Percentiles rank a stretch among this genome's conserved stretches.
These are phyloP conservation scores for Sycophila texana DNA, from an alignment of 2,888 invertebrate genomes.

Conservation along the genomic window DNA sequence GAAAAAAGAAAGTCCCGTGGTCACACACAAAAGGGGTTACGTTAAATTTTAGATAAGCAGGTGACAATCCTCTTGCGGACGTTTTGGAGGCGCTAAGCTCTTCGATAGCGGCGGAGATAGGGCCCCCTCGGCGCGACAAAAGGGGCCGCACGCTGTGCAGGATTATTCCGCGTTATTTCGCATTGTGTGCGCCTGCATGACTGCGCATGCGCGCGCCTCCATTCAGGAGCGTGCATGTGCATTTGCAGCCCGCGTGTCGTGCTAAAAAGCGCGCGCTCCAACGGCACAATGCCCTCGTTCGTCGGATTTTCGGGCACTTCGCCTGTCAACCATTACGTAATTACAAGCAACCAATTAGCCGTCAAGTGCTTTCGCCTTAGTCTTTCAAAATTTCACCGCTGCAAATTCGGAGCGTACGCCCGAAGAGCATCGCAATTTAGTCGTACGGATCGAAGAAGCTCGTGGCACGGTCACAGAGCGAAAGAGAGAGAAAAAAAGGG, in stretches of 20 bases:
- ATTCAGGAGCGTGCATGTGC: slow-evolving; percentile 60
- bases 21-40: slow-evolving; percentile 28
- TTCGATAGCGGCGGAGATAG: slow-evolving; percentile 56
- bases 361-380: not conserved
- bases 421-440: no score
- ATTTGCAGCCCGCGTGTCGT: slow-evolving; percentile 52
- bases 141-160: slow-evolving; percentile 65
- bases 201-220: slow-evolving; percentile 57
- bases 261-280: slow-evolving; percentile 49
- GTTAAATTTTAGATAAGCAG: slow-evolving; percentile 68
- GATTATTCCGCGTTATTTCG: slow-evolving; percentile 66
- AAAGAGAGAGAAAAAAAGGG: not conserved
- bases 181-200: slow-evolving; percentile 55
- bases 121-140: slow-evolving; percentile 58
- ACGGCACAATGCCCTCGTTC: slow-evolving; percentile 23
- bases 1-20: not conserved
- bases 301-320: not conserved
- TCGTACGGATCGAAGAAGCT: no score
- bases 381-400: no score
- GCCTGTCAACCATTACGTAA: not conserved
- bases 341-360: not conserved
- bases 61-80: slow-evolving; percentile 74
- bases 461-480: not conserved
- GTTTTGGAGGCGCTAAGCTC: slow-evolving; percentile 67
- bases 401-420: no score